Percentiles rank a stretch among this genome's conserved stretches.
These are phyloP conservation scores for Apantesis nais DNA, from an alignment of 2,888 invertebrate genomes.

Conservation along the genomic window DNA sequence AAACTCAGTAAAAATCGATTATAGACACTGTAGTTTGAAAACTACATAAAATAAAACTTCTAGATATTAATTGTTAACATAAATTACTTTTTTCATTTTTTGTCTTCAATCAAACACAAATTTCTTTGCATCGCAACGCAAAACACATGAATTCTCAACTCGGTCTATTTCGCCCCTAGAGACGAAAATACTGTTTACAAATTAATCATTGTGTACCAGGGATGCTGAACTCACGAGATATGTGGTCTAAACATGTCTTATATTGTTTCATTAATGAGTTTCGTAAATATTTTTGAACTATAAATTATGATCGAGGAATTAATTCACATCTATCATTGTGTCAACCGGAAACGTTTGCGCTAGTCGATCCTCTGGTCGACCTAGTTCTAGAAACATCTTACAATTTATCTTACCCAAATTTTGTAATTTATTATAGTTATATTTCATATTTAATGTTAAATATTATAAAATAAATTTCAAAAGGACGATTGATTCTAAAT, in stretches of 20 bases:
- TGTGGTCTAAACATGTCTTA: conserved; percentile 34
- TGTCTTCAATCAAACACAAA: not conserved
- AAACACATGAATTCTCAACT: conserved; percentile 19
- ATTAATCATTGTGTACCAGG: conserved; percentile 32
- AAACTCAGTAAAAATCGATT: no score
- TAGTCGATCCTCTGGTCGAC: not conserved
- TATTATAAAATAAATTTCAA: not conserved
- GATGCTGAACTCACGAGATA: conserved; percentile 16
- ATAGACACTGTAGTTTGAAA: no score
- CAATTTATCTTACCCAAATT: not conserved
- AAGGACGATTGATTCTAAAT: not conserved
- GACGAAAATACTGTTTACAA: conserved; percentile 23
- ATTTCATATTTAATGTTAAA: not conserved
- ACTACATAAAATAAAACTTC: no score
- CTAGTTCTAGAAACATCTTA: not conserved
- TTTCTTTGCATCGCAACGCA: not conserved
- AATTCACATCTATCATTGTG: conserved; percentile 24
- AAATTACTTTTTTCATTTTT: not conserved
- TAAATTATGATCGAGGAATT: conserved; percentile 27
- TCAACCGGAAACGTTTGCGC: conserved; percentile 18
- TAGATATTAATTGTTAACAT: no score
- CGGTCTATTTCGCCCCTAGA: conserved; percentile 24
- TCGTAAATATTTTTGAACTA: conserved; percentile 33
- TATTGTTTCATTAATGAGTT: conserved; percentile 35
- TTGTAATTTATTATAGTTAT: not conserved